phyloP scores from a whole-genome alignment of 1,140 invertebrate genomes.

The Heterodera carotae region DNA sequence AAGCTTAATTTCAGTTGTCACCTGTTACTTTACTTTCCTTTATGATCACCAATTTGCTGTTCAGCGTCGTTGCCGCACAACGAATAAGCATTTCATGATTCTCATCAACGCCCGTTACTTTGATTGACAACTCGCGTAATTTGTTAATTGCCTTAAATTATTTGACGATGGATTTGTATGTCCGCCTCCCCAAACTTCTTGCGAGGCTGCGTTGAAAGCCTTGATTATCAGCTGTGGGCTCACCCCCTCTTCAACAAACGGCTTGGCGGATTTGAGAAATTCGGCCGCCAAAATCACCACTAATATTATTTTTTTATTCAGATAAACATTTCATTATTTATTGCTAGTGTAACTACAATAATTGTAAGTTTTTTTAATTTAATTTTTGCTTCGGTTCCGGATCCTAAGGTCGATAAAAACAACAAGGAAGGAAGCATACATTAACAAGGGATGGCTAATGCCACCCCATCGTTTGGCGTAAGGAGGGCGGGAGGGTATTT shows the following conservation, averaged over 20 bases:
- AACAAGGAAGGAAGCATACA: no score
- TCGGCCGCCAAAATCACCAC: constrained; percentile 92
- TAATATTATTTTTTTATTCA: no score
- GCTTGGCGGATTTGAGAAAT: constrained; percentile 90
- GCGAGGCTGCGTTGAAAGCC: constrained; percentile 79
- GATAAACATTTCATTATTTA: constrained; percentile 18
- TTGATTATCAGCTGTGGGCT: constrained; percentile 89
- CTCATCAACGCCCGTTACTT: constrained; percentile 71
- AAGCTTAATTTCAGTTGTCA: constrained; percentile 41
- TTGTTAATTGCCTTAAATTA: constrained; percentile 75
- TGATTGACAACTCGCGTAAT: constrained; percentile 83
- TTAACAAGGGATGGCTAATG: no score
- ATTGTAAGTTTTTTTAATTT: no score
- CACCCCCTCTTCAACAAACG: constrained; percentile 93
- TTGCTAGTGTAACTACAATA: constrained; percentile 25
- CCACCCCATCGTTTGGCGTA: no score
- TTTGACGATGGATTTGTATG: background rate
- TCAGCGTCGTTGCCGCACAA: constrained; percentile 90
- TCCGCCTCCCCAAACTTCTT: constrained; percentile 68
- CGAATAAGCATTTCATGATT: constrained; percentile 80
- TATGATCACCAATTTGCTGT: constrained; percentile 53
- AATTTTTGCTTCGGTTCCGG: no score
- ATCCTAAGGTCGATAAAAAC: no score
- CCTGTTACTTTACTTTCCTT: background rate
- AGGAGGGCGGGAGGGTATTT: no score